phyloP scores from a whole-genome alignment of 2,113 vertebrate genomes.

The Hipposideros armiger region DNA sequence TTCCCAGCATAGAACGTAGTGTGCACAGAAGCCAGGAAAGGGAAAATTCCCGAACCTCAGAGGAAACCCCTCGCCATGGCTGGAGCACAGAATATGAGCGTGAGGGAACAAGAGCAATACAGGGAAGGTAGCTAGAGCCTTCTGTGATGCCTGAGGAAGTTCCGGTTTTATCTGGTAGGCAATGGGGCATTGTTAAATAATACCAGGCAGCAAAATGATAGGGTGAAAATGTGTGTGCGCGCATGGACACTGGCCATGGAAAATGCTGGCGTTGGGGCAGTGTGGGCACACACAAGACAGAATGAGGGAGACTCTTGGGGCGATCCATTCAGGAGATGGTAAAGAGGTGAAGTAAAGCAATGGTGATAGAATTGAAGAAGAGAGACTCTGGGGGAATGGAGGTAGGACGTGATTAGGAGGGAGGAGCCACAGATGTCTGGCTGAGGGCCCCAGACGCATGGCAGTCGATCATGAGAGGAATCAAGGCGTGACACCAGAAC shows the following conservation, averaged over 20 bases:
- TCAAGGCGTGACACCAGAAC: neutral
- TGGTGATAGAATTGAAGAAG: neutral
- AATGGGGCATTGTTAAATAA: neutral
- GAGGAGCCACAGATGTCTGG: neutral
- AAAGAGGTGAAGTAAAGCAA: neutral
- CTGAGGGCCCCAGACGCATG: neutral
- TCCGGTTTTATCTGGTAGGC: neutral
- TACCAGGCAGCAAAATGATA: neutral
- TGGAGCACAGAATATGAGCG: neutral
- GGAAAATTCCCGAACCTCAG: neutral
- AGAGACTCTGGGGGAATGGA: neutral
- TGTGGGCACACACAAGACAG: neutral
- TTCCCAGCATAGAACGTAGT: neutral
- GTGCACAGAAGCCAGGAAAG: neutral
- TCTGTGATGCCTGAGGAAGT: neutral
- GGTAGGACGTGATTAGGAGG: neutral
- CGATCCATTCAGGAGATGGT: neutral
- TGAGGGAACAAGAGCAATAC: neutral
- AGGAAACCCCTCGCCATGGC: neutral
- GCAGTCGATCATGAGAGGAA: neutral
- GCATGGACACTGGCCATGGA: neutral
- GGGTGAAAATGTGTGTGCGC: neutral
- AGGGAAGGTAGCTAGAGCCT: neutral
- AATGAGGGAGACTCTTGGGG: neutral
- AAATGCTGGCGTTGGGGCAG: neutral